Base-by-base conservation (phyloP, 2,888 invertebrate genomes). In the Acheta domesticus region DNA sequence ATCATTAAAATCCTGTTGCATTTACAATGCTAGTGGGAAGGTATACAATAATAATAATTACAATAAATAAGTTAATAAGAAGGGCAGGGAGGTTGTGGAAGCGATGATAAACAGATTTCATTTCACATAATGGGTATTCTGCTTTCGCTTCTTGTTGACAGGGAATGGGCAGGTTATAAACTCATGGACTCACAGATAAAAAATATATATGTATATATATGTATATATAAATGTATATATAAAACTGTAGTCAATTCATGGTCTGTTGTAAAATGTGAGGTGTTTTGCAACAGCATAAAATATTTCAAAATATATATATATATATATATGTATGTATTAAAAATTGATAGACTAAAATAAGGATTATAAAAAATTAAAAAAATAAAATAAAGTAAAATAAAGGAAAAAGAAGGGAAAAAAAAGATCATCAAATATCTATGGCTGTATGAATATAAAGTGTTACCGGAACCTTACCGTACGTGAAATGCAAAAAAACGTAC, bases 171-270 rank as follows among this genome's bases (percentile, higher is more conserved):
- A 62, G 62, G 62, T 62, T 36, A 62, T 14, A 62, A 62, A 62
- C 62, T 62, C 62, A 62, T 62, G 62, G 62, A 62, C 62, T 62
- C 62, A 62, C 62, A 62, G 62, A 62, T 62, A 62, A 62, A 62
- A 62, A 62, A 62, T 19, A 62, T 62, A 62, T 62, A 62, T 62
- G n/a, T 62, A n/a, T 62, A 62, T 62, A 62, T 62, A 62, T 62
- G 62, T 62, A 62, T 62, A 62, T 62, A 62, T 62, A 62, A 62
- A 62, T 12, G 62, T 62, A 62, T 62, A 62, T 62, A 62, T 62
- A 62, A 62, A 62, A 62, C 62, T 62, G 62, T 62, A 62, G 62
- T 62, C 62, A 62, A 62, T 62, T 62, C 62, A 62, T 62, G 62
- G 62, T 62, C 62, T 62, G 62, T 62, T 62, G 62, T 62, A 62